These are phyloP conservation scores for Laticauda laticaudata DNA, from an alignment of 2,113 vertebrate species.

Conservation along the genomic window DNA sequence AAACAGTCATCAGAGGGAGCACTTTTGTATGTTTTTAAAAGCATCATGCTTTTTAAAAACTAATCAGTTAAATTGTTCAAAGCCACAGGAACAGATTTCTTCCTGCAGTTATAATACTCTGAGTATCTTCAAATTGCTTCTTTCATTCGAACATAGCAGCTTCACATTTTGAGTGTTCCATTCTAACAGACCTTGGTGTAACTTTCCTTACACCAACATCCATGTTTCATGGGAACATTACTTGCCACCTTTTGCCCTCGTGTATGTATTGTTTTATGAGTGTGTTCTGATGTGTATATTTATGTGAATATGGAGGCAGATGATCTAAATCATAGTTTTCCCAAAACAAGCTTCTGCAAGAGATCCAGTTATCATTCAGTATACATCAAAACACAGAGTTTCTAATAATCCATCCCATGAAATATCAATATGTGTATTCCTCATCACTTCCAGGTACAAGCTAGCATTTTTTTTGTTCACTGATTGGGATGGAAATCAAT, in stretches of 20 bases:
- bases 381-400: neutral
- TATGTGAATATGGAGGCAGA: neutral
- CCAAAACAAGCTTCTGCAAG: neutral
- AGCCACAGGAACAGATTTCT: slow-evolving; percentile 9
- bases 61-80: slow-evolving; percentile 34
- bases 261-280: neutral
- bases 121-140: slow-evolving; percentile 15
- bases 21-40: neutral
- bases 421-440: neutral
- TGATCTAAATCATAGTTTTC: neutral
- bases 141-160: neutral
- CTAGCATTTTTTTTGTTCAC: neutral
- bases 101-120: neutral
- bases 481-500: slow-evolving; percentile 9
- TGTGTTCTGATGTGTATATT: neutral
- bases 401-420: neutral
- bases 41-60: slow-evolving; percentile 11
- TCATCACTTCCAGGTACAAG: neutral
- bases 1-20: slow-evolving; percentile 28
- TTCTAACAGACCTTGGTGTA: neutral
- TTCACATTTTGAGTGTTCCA: neutral
- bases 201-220: neutral
- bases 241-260: neutral
- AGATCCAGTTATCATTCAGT: neutral
- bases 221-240: neutral